Evolutionary conservation across 2,888 invertebrate species (phyloP).

Genomic region (Allolobophora icterica): DNA sequence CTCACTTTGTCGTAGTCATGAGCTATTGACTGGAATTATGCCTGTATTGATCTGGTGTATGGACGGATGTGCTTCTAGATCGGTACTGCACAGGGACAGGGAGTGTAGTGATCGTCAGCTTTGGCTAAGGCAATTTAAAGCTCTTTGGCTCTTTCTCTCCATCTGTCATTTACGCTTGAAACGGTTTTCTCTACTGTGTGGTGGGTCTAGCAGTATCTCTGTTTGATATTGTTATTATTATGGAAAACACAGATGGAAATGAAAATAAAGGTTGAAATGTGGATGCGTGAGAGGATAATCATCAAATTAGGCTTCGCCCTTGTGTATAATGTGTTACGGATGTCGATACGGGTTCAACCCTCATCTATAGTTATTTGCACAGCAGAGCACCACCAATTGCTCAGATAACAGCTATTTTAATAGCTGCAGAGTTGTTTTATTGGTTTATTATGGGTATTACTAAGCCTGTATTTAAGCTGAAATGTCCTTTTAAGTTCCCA

Average conservation of each 20-base stretch:
- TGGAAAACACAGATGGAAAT: background rate
- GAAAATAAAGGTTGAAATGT: background rate
- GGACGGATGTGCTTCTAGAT: background rate
- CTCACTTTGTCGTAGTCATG: background rate
- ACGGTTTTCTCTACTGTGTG: background rate
- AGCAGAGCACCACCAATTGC: background rate
- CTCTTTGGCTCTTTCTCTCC: background rate
- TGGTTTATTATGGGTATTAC: background rate
- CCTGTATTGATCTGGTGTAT: background rate
- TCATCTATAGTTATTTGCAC: background rate
- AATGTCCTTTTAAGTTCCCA: background rate
- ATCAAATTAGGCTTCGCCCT: background rate
- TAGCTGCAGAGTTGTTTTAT: background rate
- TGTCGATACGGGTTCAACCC: background rate
- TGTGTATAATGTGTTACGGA: background rate
- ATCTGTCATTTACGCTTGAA: conserved; percentile 17
- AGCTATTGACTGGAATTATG: conserved; percentile 1
- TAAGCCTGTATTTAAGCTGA: background rate
- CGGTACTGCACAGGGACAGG: background rate
- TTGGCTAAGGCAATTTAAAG: background rate
- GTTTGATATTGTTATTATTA: background rate
- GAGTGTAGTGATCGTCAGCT: background rate
- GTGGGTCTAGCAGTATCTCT: background rate
- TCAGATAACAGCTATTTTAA: background rate
- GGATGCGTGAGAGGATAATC: background rate